phyloP scores from a whole-genome alignment of 2,113 vertebrate species.

The Bos javanicus region DNA sequence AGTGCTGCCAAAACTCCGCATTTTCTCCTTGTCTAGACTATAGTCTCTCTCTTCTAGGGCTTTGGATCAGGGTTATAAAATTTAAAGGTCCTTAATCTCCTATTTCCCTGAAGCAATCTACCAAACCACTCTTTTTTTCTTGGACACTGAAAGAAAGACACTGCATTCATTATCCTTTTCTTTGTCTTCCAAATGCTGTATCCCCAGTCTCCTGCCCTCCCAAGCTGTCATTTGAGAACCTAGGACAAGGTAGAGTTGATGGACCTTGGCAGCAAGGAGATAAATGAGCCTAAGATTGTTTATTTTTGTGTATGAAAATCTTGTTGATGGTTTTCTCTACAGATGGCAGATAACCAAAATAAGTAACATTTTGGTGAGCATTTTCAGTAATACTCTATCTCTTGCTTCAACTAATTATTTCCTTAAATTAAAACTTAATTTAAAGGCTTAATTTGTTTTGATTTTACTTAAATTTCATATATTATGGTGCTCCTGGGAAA shows the following conservation, averaged over 20 bases:
- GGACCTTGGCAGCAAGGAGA: not conserved
- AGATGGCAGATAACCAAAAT: not conserved
- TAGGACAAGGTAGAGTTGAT: not conserved
- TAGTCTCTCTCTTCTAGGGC: not conserved
- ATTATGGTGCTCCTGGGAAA: not conserved
- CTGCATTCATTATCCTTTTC: not conserved
- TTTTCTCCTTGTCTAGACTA: not conserved
- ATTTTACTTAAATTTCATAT: not conserved
- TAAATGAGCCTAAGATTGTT: not conserved
- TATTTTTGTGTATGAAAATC: not conserved
- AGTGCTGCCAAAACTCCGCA: not conserved
- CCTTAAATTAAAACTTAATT: not conserved
- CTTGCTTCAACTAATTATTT: not conserved
- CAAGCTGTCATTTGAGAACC: not conserved
- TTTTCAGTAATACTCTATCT: not conserved
- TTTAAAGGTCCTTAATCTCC: not conserved
- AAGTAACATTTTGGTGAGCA: not conserved
- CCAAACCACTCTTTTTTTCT: not conserved
- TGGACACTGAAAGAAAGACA: not conserved
- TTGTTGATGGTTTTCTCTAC: not conserved
- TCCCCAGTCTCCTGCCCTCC: not conserved
- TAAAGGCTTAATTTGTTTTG: not conserved
- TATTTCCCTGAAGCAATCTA: not conserved
- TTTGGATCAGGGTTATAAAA: not conserved
- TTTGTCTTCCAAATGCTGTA: not conserved